Evolutionary conservation across 2,113 vertebrate species (phyloP), one percentile per base, ranked within the genome.

Genomic region (Myiozetetes cayanensis): DNA sequence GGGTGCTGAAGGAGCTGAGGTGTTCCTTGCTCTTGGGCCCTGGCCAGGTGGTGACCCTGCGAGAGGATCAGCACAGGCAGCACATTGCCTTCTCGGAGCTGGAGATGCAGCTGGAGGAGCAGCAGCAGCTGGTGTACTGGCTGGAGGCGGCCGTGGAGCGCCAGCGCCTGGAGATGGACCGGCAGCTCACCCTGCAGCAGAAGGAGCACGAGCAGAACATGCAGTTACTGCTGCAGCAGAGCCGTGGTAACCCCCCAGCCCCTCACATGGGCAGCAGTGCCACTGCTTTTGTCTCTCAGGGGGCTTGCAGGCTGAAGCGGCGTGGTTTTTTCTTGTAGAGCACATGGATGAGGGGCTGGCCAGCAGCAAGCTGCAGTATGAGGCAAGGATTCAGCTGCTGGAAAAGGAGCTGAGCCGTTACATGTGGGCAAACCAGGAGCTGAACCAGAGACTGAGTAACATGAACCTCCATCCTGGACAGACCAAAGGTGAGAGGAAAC

Each of bases 81-180:
- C 99, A 99, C 89, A 97, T 99, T 1, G 98, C 98, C 22, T 98
- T 99, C 95, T 99, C 99, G 0, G 99, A 99, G 96, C 97, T 99
- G 86, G 99, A 99, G 96, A 98, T 99, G 98, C 98, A 99, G 49
- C 97, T 98, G 68, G 99, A 99, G 72, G 99, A 99, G 96, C 99
- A 99, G 98, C 98, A 99, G 98, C 96, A 97, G 95, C 96, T 99
- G 94, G 98, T 99, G 59, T 97, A 97, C 95, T 99, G 99, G 99
- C 94, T 99, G 97, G 99, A 99, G 97, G 99, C 98, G 0, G 99
- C 99, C 0, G 98, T 99, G 44, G 99, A 99, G 85, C 98, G 99
- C 14, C 98, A 99, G 87, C 98, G 98, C 41, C 98, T 99, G 22
- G 99, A 99, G 96, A 98, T 98, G 58, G 99, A 99, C 91, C 98